Evolutionary conservation across 2,797 vertebrate species (phyloP), one percentile per base, ranked within the genome.

Genomic region (Amazonetta brasiliensis): DNA sequence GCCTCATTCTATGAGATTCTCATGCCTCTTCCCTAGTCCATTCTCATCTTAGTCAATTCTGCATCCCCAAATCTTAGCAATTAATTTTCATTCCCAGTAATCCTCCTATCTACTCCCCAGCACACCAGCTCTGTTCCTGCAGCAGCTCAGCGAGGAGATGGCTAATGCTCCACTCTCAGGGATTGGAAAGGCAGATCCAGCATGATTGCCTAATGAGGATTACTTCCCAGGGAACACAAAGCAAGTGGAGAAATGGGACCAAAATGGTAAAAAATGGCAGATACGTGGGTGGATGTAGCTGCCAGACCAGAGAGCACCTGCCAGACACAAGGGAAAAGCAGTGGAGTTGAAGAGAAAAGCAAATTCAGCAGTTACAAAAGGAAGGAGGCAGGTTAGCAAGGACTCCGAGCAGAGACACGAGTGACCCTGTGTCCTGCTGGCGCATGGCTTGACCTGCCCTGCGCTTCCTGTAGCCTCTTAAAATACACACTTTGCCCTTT

Each of bases 1-100:
- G 81, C 35, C 12, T 71, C 54, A 1, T 69, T 68, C 54, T 19
- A 26, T 48, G 30, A 77, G 30, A 39, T 64, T 90, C 39, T 26
- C 28, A 25, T 23, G 33, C 7, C 56, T 35, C 46, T 80, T 58
- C 30, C 28, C 28, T 37, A 4, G 23, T 39, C 43, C 0, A 0
- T 82, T 56, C 52, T 74, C 44, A 31, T 31, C 33, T 74, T 30
- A 37, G 19, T 41, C 62, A 58, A 14, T 66, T 73, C 87, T 73
- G 63, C 60, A 41, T 59, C 43, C 30, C 8, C 14, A 67, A 89
- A 84, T 54, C 55, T 79, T 25, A 20, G n/a, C 25, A 79, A n/a
- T 87, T 87, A 31, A 25, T 85, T 94, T 91, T 52, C 17, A 25
- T 50, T 88, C 31, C 33, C 2, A 1, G 4, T 76, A 63, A 60